Percentiles rank a stretch among this genome's conserved stretches.
Conservation (phyloP, 92 coral and sea anemone genomes). For the Diadumene lineata region DNA sequence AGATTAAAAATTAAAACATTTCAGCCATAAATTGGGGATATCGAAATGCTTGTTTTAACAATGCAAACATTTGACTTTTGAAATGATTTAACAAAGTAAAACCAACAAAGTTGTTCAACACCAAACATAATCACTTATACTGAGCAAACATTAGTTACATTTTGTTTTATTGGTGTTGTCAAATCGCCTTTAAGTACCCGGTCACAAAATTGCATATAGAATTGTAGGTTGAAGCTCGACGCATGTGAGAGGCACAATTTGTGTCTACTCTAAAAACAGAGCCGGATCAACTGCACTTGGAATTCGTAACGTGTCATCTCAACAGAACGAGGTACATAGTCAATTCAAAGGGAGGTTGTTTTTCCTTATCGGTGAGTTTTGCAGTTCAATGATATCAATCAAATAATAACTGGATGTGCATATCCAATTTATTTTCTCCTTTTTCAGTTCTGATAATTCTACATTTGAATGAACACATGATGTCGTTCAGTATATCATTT, state of each 20-base stretch:
- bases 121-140: conserved; percentile 2
- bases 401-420: too few relatives aligned
- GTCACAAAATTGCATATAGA: background rate
- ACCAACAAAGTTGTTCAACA: conserved; percentile 1
- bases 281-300: background rate
- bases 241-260: background rate
- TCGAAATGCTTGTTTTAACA: conserved; percentile 9
- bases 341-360: too few relatives aligned
- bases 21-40: background rate
- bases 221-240: background rate
- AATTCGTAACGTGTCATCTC: too few relatives aligned
- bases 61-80: conserved; percentile 22
- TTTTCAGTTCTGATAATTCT: too few relatives aligned
- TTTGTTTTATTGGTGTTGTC: conserved; percentile 16
- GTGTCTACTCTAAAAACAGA: background rate
- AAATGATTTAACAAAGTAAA: conserved; percentile 7
- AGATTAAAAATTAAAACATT: background rate
- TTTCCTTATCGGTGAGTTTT: too few relatives aligned
- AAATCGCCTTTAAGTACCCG: background rate
- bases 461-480: too few relatives aligned
- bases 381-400: too few relatives aligned
- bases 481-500: too few relatives aligned
- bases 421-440: too few relatives aligned
- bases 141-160: background rate
- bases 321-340: too few relatives aligned